Percentiles rank a stretch among this genome's conserved stretches.
These are phyloP conservation scores for Drosophila affinis DNA, from an alignment of 2,888 invertebrate species.

Conservation along the genomic window DNA sequence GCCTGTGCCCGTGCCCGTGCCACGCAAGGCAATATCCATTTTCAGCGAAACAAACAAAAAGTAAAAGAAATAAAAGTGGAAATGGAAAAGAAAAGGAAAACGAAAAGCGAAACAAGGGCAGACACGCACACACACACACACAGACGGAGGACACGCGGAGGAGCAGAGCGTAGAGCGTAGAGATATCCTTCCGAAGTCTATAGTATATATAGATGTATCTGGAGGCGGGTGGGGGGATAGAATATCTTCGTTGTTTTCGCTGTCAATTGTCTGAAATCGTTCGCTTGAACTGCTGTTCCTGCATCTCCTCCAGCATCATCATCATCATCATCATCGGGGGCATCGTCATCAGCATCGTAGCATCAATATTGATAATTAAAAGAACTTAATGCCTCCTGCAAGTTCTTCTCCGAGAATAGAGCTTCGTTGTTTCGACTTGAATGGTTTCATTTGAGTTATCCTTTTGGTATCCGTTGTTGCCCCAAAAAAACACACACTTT, in stretches of 20 bases:
- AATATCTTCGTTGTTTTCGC: slow-evolving; percentile 21
- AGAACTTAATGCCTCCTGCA: slow-evolving; percentile 58
- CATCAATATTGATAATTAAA: slow-evolving; percentile 67
- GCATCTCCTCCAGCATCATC: slow-evolving; percentile 5
- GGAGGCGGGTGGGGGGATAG: background rate
- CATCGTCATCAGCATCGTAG: background rate
- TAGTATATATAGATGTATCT: slow-evolving; percentile 44
- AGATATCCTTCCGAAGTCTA: slow-evolving; percentile 36
- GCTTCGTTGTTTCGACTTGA: slow-evolving; percentile 53
- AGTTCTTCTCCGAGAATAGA: slow-evolving; percentile 1
- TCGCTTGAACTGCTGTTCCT: slow-evolving; percentile 30
- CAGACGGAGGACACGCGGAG: slow-evolving; percentile 11
- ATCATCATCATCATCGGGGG: no score
- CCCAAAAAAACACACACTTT: slow-evolving; percentile 6
- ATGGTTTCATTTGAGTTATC: slow-evolving; percentile 38
- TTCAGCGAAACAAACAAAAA: slow-evolving; percentile 54
- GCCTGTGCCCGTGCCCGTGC: slow-evolving; percentile 39
- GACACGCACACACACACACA: slow-evolving; percentile 52
- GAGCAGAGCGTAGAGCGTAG: slow-evolving; percentile 35
- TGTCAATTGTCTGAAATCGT: slow-evolving; percentile 52
- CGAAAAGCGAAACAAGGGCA: slow-evolving; percentile 56
- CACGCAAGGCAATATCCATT: slow-evolving; percentile 75
- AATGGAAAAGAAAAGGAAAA: slow-evolving; percentile 23
- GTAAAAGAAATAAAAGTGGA: slow-evolving; percentile 37
- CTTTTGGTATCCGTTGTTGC: slow-evolving; percentile 7